Percentiles rank a stretch among this genome's conserved stretches.
Evolutionary conservation across 2,113 vertebrate species (phyloP).

Genomic region (Anoura caudifer): DNA sequence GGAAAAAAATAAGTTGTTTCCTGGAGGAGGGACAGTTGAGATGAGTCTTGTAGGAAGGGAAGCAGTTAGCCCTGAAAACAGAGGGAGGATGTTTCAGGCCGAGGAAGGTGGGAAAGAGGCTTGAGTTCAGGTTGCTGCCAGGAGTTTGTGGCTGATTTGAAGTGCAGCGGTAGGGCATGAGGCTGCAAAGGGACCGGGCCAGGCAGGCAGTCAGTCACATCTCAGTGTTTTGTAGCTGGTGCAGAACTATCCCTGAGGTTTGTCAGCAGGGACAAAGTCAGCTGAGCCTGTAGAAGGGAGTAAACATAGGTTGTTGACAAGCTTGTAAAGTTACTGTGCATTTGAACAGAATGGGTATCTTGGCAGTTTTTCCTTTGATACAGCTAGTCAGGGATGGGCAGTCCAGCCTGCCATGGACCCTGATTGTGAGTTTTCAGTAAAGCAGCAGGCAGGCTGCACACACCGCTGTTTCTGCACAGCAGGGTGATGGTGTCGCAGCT

Average conservation of each 20-base stretch:
- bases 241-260: not conserved
- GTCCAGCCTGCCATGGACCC: not conserved
- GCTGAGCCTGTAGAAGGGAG: not conserved
- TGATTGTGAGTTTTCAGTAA: not conserved
- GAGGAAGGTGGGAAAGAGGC: not conserved
- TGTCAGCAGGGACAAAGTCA: not conserved
- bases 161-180: not conserved
- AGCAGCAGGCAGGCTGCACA: not conserved
- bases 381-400: not conserved
- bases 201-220: not conserved
- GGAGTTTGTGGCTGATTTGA: not conserved
- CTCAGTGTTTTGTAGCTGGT: not conserved
- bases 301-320: not conserved
- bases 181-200: not conserved
- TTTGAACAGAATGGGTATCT: conserved; percentile 23
- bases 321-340: not conserved
- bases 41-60: not conserved
- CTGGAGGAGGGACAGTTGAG: not conserved
- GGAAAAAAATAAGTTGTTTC: not conserved
- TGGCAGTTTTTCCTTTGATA: not conserved
- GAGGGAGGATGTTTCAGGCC: not conserved
- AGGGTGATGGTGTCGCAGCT: not conserved
- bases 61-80: not conserved
- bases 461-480: not conserved
- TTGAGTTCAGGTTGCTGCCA: not conserved